Conservation (phyloP, 1,140 invertebrate genomes). For the Tetramorium simillimum region DNA sequence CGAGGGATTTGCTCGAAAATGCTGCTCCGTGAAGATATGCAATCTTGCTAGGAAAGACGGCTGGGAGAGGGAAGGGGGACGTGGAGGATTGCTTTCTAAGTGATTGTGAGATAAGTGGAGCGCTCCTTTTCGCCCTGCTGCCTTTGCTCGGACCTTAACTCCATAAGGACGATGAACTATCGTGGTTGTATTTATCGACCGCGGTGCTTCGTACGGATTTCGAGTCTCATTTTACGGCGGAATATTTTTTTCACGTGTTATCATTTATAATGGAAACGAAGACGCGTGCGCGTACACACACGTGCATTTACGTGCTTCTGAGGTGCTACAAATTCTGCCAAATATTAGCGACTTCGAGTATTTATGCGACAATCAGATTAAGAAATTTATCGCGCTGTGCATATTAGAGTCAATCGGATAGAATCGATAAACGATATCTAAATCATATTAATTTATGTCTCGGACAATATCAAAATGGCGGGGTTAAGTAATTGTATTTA, state of each 20-base stretch:
- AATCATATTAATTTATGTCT: conserved; percentile 31
- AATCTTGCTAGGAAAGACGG: conserved; percentile 70
- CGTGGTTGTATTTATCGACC: conserved; percentile 42
- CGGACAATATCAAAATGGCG: conserved; percentile 31
- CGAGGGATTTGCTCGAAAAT: conserved; percentile 70
- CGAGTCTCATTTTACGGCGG: neutral
- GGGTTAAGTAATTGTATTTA: conserved; percentile 75
- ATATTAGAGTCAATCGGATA: neutral
- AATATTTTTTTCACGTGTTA: conserved; percentile 2
- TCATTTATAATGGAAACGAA: neutral
- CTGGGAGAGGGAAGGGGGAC: conserved; percentile 11
- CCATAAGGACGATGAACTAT: conserved; percentile 59
- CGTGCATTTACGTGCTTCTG: neutral
- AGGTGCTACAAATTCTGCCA: neutral
- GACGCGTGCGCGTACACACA: too few relatives aligned
- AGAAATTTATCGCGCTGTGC: neutral
- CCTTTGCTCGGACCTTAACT: conserved; percentile 53
- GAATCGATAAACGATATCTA: neutral
- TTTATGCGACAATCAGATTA: neutral
- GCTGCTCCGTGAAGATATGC: conserved; percentile 75
- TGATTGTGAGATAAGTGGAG: conserved; percentile 75
- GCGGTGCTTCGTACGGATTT: conserved; percentile 12
- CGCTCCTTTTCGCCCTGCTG: conserved; percentile 64
- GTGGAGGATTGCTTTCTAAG: conserved; percentile 74
- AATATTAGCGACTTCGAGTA: neutral